These are phyloP conservation scores for Nemapogon koenigi DNA, from an alignment of 2,888 invertebrate species.

Conservation along the genomic window DNA sequence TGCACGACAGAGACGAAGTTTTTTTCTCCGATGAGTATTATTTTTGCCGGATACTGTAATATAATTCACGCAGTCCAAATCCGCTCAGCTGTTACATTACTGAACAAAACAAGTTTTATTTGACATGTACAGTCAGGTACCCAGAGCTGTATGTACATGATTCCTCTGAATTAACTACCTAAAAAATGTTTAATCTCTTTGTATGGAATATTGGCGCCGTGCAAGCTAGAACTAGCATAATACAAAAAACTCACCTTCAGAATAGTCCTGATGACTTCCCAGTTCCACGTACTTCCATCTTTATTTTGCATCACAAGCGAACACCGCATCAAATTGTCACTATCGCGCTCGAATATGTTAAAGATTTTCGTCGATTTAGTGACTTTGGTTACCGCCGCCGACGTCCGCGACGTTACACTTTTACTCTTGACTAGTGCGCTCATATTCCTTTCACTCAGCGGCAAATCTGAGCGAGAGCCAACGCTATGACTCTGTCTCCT, in stretches of 20 bases:
- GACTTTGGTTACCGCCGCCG: constrained; percentile 45
- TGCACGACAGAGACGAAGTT: no score
- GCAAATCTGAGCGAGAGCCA: constrained; percentile 47
- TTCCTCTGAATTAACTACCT: no score
- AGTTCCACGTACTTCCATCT: constrained; percentile 88
- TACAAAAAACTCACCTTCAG: constrained; percentile 65
- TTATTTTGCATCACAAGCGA: constrained; percentile 81
- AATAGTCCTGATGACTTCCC: constrained; percentile 87
- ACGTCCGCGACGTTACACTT: constrained; percentile 51
- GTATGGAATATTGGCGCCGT: no score
- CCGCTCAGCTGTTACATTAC: no score
- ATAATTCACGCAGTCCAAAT: no score
- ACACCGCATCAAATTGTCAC: constrained; percentile 76
- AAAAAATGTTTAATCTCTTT: no score
- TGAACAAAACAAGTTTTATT: no score
- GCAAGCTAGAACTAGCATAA: neutral
- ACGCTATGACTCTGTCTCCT: constrained; percentile 53
- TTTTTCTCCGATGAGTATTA: no score
- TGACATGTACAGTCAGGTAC: no score
- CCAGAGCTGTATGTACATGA: no score
- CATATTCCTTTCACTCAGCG: constrained; percentile 39
- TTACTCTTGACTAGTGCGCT: constrained; percentile 54
- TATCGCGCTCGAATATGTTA: constrained; percentile 66
- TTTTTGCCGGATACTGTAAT: no score
- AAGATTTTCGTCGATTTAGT: constrained; percentile 48